Evolutionary conservation across 2,797 vertebrate genomes (phyloP), one percentile per base, ranked within the genome.

Genomic region (Rhinatrema bivittatum): DNA sequence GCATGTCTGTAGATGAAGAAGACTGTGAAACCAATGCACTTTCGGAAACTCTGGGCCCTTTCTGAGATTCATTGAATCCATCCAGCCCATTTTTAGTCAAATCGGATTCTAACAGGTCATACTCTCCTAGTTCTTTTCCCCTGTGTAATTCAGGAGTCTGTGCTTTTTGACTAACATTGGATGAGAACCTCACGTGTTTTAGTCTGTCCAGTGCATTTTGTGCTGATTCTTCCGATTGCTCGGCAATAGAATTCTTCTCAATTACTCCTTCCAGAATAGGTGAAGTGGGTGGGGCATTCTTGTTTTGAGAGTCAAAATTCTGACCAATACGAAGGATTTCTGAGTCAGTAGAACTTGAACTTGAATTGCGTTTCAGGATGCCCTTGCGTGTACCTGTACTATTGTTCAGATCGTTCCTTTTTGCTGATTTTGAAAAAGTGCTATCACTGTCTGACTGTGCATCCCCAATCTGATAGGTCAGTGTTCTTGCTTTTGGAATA

Each of bases 401-500:
- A 15, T 51, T 72, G 1, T 53, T 23, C 20, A 69, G 68, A 33
- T 65, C 70, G 0, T 47, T 58, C 56, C 50, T 56, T 11, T 62
- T 51, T 5, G 32, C 1, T 19, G 49, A 7, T 46, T 50, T 64
- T 15, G 70, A 59, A 29, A 57, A 57, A 16, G 39, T 16, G 29
- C 50, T 31, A 5, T 29, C 60, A 32, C 60, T 76, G 12, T 78
- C 78, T 26, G 58, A 53, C 25, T 72, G 64, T 42, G 50, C 46
- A 46, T 62, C 62, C 26, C 48, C 37, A 5, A 46, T 62, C 65
- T 70, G 87, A 9, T 67, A 74, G 37, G 86, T 32, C 38, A 91
- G 70, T 9, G 81, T 96, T 66, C 94, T 88, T 45, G 86, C 85
- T 78, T 86, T 96, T 11, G 95, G 94, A 32, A 96, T 62, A 3